Evolutionary conservation across 1,140 invertebrate genomes (phyloP), one percentile per base, ranked within the genome.

Genomic region (Philopotamus ludificatus): DNA sequence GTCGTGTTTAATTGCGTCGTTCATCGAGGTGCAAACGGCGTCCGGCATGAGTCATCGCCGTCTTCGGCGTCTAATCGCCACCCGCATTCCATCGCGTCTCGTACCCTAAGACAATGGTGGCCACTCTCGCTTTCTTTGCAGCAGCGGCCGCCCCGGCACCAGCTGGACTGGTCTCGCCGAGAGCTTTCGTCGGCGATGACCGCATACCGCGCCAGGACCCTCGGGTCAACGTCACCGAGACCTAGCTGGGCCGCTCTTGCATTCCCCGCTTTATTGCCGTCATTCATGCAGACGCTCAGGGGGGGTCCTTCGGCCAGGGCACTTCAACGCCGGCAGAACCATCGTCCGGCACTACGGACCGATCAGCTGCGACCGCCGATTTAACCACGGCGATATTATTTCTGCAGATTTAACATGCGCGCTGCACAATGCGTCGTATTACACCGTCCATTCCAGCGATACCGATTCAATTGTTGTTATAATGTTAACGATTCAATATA

Each of bases 221-320:
- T 25, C 22, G 62, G 66, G 60, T 63, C 66, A 67, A 67, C 53
- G 66, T 57, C 55, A 67, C 54, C 44, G 45, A 41, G n/a, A n/a
- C 28, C 51, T 55, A 55, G 51, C 28, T 25, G 28, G 42, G 53
- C 44, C 59, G 59, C 53, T 41, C 61, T 67, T 60, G 62, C 66
- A 54, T 61, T 63, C 57, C 44, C 44, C 41, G 45, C 18, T 61
- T 58, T 58, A 58, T 42, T 58, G 45, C 54, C 15, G 44, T 45
- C 63, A 58, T 65, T 58, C 61, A 58, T 65, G 58, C 58, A 25
- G 18, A 53, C 22, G 57, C 63, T n/a, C n/a, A n/a, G n/a, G n/a
- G n/a, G n/a, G n/a, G n/a, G n/a, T n/a, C n/a, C n/a, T n/a, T n/a
- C n/a, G n/a, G 4, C 28, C 28, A 34, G 28, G 28, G 28, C 4